Evolutionary conservation across 2,888 invertebrate genomes (phyloP).

Genomic region (Thera obeliscata): DNA sequence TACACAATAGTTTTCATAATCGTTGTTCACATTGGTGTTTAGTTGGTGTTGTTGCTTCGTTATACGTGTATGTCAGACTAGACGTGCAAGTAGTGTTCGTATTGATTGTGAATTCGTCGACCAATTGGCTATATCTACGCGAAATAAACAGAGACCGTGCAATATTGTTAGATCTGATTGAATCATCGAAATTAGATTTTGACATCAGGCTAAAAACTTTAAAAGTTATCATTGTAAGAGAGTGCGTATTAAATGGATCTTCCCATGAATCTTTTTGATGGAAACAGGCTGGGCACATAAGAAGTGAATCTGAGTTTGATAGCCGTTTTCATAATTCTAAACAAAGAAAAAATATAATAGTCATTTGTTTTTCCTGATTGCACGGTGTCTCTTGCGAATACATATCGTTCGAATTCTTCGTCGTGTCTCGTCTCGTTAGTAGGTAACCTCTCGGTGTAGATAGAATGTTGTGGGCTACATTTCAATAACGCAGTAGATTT

Average conservation of each 20-base stretch:
- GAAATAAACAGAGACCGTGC: conserved; percentile 57
- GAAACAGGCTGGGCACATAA: too few relatives aligned
- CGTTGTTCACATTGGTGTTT: conserved; percentile 68
- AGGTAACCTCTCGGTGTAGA: conserved; percentile 53
- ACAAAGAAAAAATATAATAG: not conserved
- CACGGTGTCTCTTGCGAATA: conserved; percentile 66
- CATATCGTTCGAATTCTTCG: conserved; percentile 70
- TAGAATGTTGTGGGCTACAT: conserved; percentile 54
- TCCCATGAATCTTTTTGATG: too few relatives aligned
- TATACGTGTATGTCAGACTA: conserved; percentile 66
- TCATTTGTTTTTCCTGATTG: conserved; percentile 50
- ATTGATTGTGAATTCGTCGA: conserved; percentile 57
- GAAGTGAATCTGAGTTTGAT: too few relatives aligned
- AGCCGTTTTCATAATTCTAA: not conserved
- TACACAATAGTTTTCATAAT: conserved; percentile 48
- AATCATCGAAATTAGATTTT: not conserved
- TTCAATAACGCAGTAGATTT: conserved; percentile 47
- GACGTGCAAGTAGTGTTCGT: conserved; percentile 68
- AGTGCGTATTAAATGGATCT: too few relatives aligned
- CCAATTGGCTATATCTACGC: conserved; percentile 55
- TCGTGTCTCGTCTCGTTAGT: conserved; percentile 64
- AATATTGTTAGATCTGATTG: conserved; percentile 45
- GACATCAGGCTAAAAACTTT: not conserved
- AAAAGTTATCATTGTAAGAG: too few relatives aligned
- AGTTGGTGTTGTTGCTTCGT: conserved; percentile 81